Conservation (phyloP, 2,888 invertebrate species). For the Tanaodytes sp. region DNA sequence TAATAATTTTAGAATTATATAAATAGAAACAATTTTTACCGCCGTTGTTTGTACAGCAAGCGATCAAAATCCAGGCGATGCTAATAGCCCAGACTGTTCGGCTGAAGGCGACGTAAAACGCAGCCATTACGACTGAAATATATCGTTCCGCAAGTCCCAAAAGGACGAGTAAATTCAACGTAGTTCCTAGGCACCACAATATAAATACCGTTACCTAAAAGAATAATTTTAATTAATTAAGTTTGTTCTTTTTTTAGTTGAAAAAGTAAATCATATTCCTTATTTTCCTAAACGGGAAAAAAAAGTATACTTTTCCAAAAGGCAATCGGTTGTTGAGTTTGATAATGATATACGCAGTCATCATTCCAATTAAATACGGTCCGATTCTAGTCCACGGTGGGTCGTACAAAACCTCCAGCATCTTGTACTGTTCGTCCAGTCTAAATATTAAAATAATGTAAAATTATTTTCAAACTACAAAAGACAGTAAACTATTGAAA, state of each 20-base stretch:
- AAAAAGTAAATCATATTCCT: too few species aligned
- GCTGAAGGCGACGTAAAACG: constrained; percentile 74
- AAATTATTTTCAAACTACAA: neutral
- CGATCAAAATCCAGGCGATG: constrained; percentile 76
- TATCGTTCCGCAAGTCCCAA: constrained; percentile 72
- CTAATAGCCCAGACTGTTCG: constrained; percentile 76
- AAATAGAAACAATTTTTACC: too few species aligned
- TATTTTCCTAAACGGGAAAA: too few species aligned
- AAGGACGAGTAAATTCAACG: constrained; percentile 71
- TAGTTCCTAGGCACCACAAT: constrained; percentile 71
- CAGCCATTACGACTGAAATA: constrained; percentile 72
- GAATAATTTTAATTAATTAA: too few species aligned
- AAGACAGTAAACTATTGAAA: too few species aligned
- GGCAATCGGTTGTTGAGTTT: constrained; percentile 63
- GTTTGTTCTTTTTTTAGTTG: too few species aligned
- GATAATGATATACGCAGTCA: constrained; percentile 72
- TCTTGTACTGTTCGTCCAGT: constrained; percentile 70
- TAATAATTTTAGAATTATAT: too few species aligned
- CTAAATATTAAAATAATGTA: constrained; percentile 58
- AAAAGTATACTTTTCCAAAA: constrained; percentile 59
- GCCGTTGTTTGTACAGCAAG: constrained; percentile 75
- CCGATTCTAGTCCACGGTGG: constrained; percentile 71
- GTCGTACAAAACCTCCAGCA: constrained; percentile 70
- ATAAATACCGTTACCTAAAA: constrained; percentile 60
- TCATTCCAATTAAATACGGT: constrained; percentile 71